A percentile compares a stretch with the other conserved stretches of the same genome.
Evolutionary conservation across 2,888 invertebrate species (phyloP).

Genomic region (Drosophila mayaguana): DNA sequence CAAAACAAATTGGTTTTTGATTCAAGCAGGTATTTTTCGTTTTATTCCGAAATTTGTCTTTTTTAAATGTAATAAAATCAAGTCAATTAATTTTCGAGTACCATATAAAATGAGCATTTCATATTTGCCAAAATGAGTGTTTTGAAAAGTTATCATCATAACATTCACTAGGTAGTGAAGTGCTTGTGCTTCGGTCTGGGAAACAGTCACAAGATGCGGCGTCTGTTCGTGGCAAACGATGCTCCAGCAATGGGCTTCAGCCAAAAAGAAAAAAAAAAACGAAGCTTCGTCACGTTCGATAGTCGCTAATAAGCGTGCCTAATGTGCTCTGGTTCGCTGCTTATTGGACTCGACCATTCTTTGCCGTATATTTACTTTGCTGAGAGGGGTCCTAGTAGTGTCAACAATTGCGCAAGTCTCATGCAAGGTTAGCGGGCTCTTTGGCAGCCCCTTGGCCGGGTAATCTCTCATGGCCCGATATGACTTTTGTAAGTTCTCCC

Average conservation of each 20-base stretch:
- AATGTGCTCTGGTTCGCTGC: neutral
- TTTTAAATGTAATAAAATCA: neutral
- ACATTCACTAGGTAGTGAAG: neutral
- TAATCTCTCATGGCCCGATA: neutral
- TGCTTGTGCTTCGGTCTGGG: conserved; percentile 3
- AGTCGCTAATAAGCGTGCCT: neutral
- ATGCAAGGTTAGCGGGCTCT: neutral
- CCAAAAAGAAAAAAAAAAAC: neutral
- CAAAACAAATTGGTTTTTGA: neutral
- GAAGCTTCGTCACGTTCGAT: too few relatives aligned
- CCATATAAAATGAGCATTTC: neutral
- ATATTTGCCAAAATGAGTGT: conserved; percentile 2
- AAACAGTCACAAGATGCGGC: neutral
- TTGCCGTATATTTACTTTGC: conserved; percentile 26
- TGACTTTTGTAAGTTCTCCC: neutral
- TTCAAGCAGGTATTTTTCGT: neutral
- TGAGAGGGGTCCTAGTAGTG: neutral
- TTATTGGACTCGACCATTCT: conserved; percentile 6
- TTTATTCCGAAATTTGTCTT: neutral
- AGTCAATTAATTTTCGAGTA: neutral
- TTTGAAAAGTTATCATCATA: neutral
- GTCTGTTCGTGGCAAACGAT: neutral
- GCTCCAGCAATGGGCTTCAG: neutral
- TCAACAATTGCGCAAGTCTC: neutral
- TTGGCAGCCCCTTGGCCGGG: neutral